phyloP scores from a whole-genome alignment of 2,113 vertebrate genomes.

The Platichthys stellatus region DNA sequence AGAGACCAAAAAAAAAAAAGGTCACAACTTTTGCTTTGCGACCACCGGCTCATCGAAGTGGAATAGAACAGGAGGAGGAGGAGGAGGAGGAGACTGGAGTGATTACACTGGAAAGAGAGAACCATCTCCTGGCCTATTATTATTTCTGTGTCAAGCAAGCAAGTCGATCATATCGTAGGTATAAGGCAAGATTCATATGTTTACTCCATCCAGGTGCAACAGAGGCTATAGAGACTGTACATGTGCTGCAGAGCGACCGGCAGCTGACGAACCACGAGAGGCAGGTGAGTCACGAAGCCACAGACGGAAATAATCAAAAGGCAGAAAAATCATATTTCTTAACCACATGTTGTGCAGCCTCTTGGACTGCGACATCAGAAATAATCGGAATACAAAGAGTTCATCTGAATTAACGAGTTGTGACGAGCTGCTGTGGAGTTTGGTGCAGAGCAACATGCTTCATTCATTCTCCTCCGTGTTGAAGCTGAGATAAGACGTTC shows the following conservation, averaged over 20 bases:
- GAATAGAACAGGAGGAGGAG: constrained; percentile 12
- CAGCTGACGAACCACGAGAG: not conserved
- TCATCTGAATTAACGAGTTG: too few relatives aligned
- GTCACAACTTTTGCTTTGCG: constrained; percentile 25
- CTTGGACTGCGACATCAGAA: not conserved
- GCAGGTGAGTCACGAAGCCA: constrained; percentile 44
- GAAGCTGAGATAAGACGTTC: not conserved
- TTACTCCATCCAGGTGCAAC: constrained; percentile 35
- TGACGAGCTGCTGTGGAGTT: not conserved
- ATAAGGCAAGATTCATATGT: constrained; percentile 61
- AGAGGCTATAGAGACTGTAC: not conserved
- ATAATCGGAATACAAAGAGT: not conserved
- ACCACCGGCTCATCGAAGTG: constrained; percentile 35
- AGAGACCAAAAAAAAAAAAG: constrained; percentile 12
- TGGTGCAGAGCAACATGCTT: not conserved
- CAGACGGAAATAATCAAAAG: constrained; percentile 24
- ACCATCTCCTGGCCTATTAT: not conserved
- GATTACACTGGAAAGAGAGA: constrained; percentile 2
- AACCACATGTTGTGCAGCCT: not conserved
- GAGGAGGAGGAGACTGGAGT: not conserved
- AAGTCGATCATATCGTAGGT: constrained; percentile 24
- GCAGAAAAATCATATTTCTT: not conserved
- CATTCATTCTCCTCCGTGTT: constrained; percentile 1
- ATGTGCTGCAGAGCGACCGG: not conserved
- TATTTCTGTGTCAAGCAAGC: constrained; percentile 16